phyloP scores from a whole-genome alignment of 2,888 invertebrate species.

The Mylabris sibirica region DNA sequence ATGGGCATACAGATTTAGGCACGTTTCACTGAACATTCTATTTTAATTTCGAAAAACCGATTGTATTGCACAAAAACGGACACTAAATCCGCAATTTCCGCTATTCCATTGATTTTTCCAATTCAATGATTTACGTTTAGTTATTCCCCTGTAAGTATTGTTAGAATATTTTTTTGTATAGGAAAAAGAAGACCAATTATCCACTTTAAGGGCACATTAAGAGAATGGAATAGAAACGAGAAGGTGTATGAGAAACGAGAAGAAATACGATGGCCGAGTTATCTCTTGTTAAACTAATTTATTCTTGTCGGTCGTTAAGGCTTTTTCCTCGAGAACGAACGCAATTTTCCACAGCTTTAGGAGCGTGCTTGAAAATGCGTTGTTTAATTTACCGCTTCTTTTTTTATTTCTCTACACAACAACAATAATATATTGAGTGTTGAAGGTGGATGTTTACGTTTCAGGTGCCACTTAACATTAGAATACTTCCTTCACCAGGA shows the following conservation, averaged over 20 bases:
- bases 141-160: not conserved
- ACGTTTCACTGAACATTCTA: slow-evolving; percentile 52
- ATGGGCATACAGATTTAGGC: slow-evolving; percentile 47
- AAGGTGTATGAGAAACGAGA: not conserved
- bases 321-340: not conserved
- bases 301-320: slow-evolving; percentile 11
- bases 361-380: slow-evolving; percentile 2
- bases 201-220: not conserved
- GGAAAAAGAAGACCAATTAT: not conserved
- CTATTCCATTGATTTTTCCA: slow-evolving; percentile 16
- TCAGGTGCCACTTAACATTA: slow-evolving; percentile 30
- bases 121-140: not conserved
- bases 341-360: slow-evolving; percentile 10
- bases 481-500: slow-evolving; percentile 16
- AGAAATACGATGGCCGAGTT: not conserved
- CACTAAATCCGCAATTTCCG: slow-evolving; percentile 49
- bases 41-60: slow-evolving; percentile 47
- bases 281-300: slow-evolving; percentile 13
- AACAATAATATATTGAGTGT: slow-evolving; percentile 34
- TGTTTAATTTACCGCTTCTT: slow-evolving; percentile 2
- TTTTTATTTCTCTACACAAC: slow-evolving; percentile 1
- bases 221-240: not conserved
- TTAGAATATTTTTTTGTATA: not conserved
- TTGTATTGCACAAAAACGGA: slow-evolving; percentile 40
- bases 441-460: slow-evolving; percentile 34